A percentile compares a stretch with the other conserved stretches of the same genome.
Evolutionary conservation across 2,113 vertebrate species (phyloP).

Genomic region (Brachyhypopomus occidentalis): DNA sequence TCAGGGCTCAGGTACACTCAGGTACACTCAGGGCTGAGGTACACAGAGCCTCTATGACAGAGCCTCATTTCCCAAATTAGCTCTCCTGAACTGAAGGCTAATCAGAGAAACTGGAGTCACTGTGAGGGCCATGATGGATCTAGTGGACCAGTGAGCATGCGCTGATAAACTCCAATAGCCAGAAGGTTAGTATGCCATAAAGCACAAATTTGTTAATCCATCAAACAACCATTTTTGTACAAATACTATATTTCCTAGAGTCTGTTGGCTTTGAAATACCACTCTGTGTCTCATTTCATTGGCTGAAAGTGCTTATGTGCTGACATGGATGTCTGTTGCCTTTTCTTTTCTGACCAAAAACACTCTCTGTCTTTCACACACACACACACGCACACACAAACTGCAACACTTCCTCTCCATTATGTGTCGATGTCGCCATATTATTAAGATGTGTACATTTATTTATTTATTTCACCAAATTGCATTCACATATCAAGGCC

Average conservation of each 20-base stretch:
- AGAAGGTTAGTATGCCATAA: slow-evolving; percentile 37
- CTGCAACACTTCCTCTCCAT: slow-evolving; percentile 16
- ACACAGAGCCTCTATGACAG: background rate
- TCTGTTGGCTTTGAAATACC: slow-evolving; percentile 21
- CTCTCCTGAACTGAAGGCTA: background rate
- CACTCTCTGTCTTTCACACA: background rate
- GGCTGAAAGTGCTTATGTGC: background rate
- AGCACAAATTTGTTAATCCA: slow-evolving; percentile 41
- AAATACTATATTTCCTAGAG: slow-evolving; percentile 6
- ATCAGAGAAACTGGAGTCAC: background rate
- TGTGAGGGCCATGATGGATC: slow-evolving; percentile 16
- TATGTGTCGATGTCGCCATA: slow-evolving; percentile 38
- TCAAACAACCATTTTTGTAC: slow-evolving; percentile 23
- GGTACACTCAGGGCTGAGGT: no score
- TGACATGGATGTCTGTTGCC: background rate
- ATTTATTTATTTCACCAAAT: slow-evolving; percentile 20
- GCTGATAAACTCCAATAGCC: slow-evolving; percentile 36
- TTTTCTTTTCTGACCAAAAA: background rate
- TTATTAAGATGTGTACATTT: slow-evolving; percentile 35
- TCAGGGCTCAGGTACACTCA: no score
- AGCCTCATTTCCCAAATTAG: slow-evolving; percentile 21
- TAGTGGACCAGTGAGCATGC: slow-evolving; percentile 10
- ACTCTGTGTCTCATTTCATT: background rate
- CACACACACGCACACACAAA: slow-evolving; percentile 25
- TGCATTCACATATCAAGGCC: slow-evolving; percentile 37